phyloP scores from a whole-genome alignment of 2,888 invertebrate genomes.

The Smittia aterrima region DNA sequence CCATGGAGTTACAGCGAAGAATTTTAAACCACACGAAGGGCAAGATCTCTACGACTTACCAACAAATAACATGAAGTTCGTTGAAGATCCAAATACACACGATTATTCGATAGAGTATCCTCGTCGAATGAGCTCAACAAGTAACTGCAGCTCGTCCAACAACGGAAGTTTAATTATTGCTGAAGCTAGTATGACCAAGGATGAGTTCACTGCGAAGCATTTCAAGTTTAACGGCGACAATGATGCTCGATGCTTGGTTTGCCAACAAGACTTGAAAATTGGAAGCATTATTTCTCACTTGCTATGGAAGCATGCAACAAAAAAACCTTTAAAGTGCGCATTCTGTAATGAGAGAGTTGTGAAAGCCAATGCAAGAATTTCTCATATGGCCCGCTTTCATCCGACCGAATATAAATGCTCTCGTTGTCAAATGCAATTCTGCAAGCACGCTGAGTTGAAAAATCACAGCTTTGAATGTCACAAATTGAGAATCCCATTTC shows the following conservation, averaged over 20 bases:
- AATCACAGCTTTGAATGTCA: constrained; percentile 7
- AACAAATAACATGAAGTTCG: background rate
- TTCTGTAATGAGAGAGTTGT: constrained; percentile 30
- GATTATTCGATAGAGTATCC: background rate
- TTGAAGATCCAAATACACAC: background rate
- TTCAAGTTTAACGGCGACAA: background rate
- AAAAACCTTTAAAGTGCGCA: constrained; percentile 21
- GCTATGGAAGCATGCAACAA: constrained; percentile 11
- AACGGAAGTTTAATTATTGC: background rate
- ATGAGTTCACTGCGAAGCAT: constrained; percentile 24
- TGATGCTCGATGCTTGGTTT: background rate
- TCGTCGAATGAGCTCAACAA: background rate
- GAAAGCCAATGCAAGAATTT: constrained; percentile 2
- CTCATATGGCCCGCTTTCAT: constrained; percentile 26
- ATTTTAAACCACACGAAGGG: constrained; percentile 19
- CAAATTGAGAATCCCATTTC: background rate
- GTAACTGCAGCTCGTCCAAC: background rate
- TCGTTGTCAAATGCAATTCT: background rate
- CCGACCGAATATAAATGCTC: constrained; percentile 1
- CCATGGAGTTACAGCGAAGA: background rate
- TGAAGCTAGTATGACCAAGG: constrained; percentile 15
- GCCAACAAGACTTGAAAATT: background rate
- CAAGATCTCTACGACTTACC: constrained; percentile 10
- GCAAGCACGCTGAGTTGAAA: background rate
- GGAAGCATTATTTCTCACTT: background rate